Percentiles rank a stretch among this genome's conserved stretches.
phyloP scores from a whole-genome alignment of 1,140 invertebrate species.

The Arion vulgaris region DNA sequence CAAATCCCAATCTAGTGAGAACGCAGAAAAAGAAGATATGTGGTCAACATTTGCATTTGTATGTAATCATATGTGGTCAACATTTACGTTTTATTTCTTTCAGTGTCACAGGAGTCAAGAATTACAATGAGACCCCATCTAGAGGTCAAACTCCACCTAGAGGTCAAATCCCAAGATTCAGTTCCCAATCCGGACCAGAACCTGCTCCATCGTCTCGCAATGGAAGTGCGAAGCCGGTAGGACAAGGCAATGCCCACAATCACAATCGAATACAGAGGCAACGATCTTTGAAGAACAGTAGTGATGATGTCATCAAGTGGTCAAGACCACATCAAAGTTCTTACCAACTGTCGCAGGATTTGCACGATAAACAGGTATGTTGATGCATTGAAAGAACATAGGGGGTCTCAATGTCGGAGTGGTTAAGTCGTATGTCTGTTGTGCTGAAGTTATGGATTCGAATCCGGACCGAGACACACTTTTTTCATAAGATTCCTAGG shows the following conservation, averaged over 20 bases:
- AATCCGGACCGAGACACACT: too few relatives aligned
- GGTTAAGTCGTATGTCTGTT: too few relatives aligned
- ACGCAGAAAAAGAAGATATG: too few relatives aligned
- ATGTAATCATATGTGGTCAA: not conserved
- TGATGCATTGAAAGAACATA: not conserved
- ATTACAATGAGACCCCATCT: not conserved
- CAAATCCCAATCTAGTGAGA: too few relatives aligned
- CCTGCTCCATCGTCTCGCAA: not conserved
- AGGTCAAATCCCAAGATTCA: not conserved
- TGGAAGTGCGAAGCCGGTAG: slow-evolving; percentile 12
- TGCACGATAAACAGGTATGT: slow-evolving; percentile 88
- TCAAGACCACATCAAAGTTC: slow-evolving; percentile 62
- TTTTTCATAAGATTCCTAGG: too few relatives aligned
- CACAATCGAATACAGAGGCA: slow-evolving; percentile 56
- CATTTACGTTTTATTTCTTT: not conserved
- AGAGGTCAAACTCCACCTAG: not conserved
- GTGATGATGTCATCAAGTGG: slow-evolving; percentile 66
- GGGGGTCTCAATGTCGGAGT: too few relatives aligned
- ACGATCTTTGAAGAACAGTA: slow-evolving; percentile 63
- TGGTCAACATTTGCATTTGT: too few relatives aligned
- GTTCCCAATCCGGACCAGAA: not conserved
- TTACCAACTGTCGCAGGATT: slow-evolving; percentile 93
- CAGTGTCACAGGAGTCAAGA: slow-evolving; percentile 29
- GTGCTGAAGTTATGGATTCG: too few relatives aligned
- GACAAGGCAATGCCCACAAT: not conserved